These are phyloP conservation scores for Clarias fuscus DNA, from an alignment of 2,797 vertebrate species.

Conservation along the genomic window DNA sequence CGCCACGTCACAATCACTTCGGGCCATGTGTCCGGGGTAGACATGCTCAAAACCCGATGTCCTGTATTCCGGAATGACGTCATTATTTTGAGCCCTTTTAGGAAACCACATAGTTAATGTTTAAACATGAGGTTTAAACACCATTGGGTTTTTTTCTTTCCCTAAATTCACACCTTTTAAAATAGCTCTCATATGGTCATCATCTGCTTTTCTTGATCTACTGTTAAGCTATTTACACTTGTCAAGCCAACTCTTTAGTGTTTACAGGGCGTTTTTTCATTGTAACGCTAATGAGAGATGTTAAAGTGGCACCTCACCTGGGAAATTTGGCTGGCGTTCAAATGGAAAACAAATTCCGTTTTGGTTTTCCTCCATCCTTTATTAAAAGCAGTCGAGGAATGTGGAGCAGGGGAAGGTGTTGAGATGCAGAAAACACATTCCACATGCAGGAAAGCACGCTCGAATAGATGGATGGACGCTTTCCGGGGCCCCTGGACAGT, in stretches of 20 bases:
- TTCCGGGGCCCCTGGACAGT: conserved; percentile 41
- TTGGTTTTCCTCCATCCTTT: conserved; percentile 4
- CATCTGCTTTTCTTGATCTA: neutral
- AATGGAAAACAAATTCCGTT: conserved; percentile 18
- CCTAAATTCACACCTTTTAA: neutral
- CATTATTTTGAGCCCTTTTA: neutral
- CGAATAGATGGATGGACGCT: conserved; percentile 37
- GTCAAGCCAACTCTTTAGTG: neutral
- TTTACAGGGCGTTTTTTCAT: neutral
- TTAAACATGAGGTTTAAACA: too few species aligned
- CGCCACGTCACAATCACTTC: conserved; percentile 8
- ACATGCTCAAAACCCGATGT: conserved; percentile 28
- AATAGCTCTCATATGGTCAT: neutral
- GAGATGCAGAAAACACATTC: conserved; percentile 48
- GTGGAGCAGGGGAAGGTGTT: conserved; percentile 41
- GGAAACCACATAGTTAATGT: neutral
- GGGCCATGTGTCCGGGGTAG: conserved; percentile 21
- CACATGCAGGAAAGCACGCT: conserved; percentile 20
- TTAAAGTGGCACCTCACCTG: neutral
- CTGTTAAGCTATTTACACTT: neutral
- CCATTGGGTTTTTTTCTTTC: neutral
- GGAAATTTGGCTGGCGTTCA: conserved; percentile 24
- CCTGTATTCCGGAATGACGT: conserved; percentile 4
- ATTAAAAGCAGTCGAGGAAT: conserved; percentile 47
- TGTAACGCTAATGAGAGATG: neutral